Base-by-base conservation (phyloP, 2,113 vertebrate species). In the Pseudopodoces humilis region DNA sequence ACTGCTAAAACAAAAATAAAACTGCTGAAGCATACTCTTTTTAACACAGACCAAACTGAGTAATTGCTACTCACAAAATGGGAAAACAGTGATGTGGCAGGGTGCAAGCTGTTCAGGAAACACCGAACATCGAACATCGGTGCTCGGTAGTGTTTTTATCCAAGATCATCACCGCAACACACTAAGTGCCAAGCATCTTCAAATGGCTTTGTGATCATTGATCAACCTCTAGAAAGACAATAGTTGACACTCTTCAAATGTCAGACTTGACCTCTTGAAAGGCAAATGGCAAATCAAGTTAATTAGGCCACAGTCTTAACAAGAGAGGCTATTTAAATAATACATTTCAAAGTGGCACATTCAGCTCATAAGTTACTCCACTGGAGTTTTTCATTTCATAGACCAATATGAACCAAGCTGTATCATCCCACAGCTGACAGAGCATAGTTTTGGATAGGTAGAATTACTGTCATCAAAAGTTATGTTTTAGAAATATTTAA, bases 1-100 rank as follows among this genome's bases (percentile, higher is more conserved):
- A 50, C 68, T 74, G 71, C 37, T 47, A 59, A 70, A 83, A 90
- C 24, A 82, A 90, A 97, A 96, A 68, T 63, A 86, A 81, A 94
- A 80, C 64, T 81, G 69, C 75, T 71, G 68, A 96, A 72, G 43
- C 52, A 65, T n/a, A 58, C 11, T 90, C 49, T 44, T 91, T 93
- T 63, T 35, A 92, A 91, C 49, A 65, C 5, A 86, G 72, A 78
- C 64, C 87, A 81, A 87, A 94, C 20, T 24, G 78, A 84, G 82
- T 62, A 93, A 86, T 31, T 90, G 41, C 53, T 52, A 43, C 59
- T 83, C 56, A 52, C 14, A 77, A 69, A 93, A 69, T 15, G 35
- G 55, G 65, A 44, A 64, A 82, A 63, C 21, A 52, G 35, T 33
- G n/a, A 81, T 35, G 55, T 63, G 68, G 46, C 31, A 50, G 79